A percentile compares a stretch with the other conserved stretches of the same genome.
Evolutionary conservation across 2,113 vertebrate species (phyloP).

Genomic region (Syngnathus scovelli): DNA sequence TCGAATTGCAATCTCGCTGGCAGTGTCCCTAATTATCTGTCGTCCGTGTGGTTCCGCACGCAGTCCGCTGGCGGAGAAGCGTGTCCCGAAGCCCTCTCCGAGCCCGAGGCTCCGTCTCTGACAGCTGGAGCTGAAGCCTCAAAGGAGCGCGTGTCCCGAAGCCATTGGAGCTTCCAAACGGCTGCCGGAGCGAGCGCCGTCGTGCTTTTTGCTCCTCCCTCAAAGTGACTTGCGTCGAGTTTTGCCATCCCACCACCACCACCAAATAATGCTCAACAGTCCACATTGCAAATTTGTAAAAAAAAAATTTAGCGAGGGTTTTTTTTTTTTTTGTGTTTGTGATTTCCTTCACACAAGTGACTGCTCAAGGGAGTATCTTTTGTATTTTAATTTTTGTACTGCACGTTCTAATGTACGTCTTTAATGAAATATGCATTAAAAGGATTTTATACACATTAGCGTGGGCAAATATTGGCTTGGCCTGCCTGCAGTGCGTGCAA

Average conservation of each 20-base stretch:
- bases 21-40: background rate
- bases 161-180: slow-evolving; percentile 57
- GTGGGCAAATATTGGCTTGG: slow-evolving; percentile 27
- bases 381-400: slow-evolving; percentile 24
- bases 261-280: background rate
- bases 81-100: slow-evolving; percentile 69
- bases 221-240: background rate
- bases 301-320: background rate
- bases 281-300: background rate
- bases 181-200: background rate
- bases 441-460: slow-evolving; percentile 57
- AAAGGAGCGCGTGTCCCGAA: slow-evolving; percentile 52
- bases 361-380: slow-evolving; percentile 49
- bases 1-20: too few species aligned
- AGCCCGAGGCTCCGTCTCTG: slow-evolving; percentile 54
- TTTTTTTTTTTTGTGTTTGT: slow-evolving; percentile 4
- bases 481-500: slow-evolving; percentile 4
- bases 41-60: slow-evolving; percentile 2
- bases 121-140: slow-evolving; percentile 63
- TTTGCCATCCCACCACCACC: background rate
- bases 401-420: slow-evolving; percentile 57
- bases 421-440: slow-evolving; percentile 70
- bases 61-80: slow-evolving; percentile 73
- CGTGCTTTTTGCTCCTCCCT: background rate
- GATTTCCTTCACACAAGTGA: slow-evolving; percentile 36